Base-by-base conservation (phyloP, 53 echinoderm and acorn worm genomes). In the Arbacia lixula region DNA sequence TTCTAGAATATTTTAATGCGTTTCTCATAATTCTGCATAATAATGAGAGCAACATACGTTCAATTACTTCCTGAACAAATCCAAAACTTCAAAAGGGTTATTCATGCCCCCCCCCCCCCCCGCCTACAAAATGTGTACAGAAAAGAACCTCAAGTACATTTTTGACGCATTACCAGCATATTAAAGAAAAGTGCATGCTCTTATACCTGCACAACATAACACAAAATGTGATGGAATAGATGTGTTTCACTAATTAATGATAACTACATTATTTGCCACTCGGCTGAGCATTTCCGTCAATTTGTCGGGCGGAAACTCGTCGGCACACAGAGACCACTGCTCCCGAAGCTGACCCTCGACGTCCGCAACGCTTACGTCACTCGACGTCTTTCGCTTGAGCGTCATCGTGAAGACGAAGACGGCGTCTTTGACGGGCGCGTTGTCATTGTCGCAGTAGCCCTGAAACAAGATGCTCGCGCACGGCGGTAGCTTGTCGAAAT, bases 371-470 rank as follows among this genome's bases (percentile, higher is more conserved):
- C 53, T 32, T 9, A 22, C n/a, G n/a, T n/a, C 71, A 5, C 22
- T 30, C 52, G 50, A 33, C 28, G 32, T 52, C 14, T 27, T 1
- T n/a, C 52, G 19, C 3, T 71, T 27, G 0, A 90, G 81, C 17
- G 60, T 75, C 8, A 93, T 74, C 19, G 91, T 89, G 29, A 93
- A 85, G 2, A 91, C 86, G 31, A 96, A 43, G 11, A 89, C 93
- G 12, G 86, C 88, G 24, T 94, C 84, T 26, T 88, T 91, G 91
- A 85, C 91, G 4, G 91, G 90, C 0, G 96, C 96, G 32, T 90
- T 83, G 3, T 93, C 96, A 53, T 91, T 96, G 40, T 96, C 93
- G 43, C 96, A 96, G 72, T 90, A 93, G 29, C 87, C 89, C 32
- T 93, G 91, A 68, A 96, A 96, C 14, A 91, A 62, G 28, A 96